Conservation (phyloP, 1,140 invertebrate species). For the Nasonia giraulti region DNA sequence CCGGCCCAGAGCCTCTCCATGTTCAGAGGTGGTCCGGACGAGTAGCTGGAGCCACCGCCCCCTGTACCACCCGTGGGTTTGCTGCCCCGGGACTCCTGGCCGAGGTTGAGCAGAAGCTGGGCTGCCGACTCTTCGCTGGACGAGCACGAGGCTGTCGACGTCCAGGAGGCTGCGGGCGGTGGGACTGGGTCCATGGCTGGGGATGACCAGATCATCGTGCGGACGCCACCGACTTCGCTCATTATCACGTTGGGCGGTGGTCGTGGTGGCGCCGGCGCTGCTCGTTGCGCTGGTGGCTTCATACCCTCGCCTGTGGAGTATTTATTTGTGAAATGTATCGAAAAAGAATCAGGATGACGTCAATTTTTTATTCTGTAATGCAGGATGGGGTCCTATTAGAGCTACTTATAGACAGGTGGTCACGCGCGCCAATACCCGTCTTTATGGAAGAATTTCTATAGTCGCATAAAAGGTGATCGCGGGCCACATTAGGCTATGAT, state of each 20-base stretch:
- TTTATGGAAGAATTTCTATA: neutral
- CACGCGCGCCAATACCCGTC: neutral
- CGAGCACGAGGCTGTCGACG: conserved; percentile 74
- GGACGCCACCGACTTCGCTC: conserved; percentile 91
- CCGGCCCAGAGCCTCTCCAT: conserved; percentile 94
- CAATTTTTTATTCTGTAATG: no score
- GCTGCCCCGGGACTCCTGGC: conserved; percentile 79
- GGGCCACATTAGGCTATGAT: neutral
- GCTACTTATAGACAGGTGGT: neutral
- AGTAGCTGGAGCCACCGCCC: conserved; percentile 64
- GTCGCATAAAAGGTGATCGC: neutral
- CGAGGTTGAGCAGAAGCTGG: conserved; percentile 87
- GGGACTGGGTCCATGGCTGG: conserved; percentile 75
- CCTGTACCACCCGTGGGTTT: conserved; percentile 57
- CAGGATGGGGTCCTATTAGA: no score
- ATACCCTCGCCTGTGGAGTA: conserved; percentile 67
- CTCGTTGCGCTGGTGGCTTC: conserved; percentile 77
- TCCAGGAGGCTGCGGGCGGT: conserved; percentile 71
- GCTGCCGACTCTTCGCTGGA: conserved; percentile 85
- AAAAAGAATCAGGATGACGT: no score
- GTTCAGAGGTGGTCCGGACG: conserved; percentile 81
- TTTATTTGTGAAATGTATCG: no score
- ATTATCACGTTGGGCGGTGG: conserved; percentile 91
- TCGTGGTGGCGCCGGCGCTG: conserved; percentile 77
- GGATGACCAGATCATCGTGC: conserved; percentile 93